Percentiles rank a stretch among this genome's conserved stretches.
Conservation (phyloP, 2,797 vertebrate species). For the Megalops cyprinoides region DNA sequence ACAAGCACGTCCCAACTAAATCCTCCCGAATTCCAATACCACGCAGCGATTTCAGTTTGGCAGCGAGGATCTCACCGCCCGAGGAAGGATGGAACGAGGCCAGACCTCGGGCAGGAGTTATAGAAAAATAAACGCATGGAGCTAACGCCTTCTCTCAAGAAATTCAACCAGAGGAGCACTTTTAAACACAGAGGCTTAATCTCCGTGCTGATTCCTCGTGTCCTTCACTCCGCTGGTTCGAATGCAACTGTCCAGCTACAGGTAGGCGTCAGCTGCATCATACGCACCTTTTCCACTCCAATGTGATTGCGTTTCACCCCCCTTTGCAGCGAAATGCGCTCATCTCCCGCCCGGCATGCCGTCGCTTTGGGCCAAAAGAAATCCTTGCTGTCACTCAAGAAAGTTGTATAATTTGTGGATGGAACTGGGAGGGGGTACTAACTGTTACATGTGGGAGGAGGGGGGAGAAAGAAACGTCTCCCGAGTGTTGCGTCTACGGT, state of each 20-base stretch:
- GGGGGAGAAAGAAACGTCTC: constrained; percentile 54
- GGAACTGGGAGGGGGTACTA: constrained; percentile 23
- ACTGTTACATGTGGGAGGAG: constrained; percentile 41
- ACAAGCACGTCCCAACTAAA: constrained; percentile 44
- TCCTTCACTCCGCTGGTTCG: constrained; percentile 26
- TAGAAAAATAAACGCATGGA: constrained; percentile 33
- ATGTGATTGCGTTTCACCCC: constrained; percentile 53
- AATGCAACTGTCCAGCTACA: constrained; percentile 52
- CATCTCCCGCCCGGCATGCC: constrained; percentile 70
- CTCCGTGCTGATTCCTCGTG: constrained; percentile 13
- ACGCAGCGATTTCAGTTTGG: constrained; percentile 43
- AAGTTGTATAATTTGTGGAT: constrained; percentile 32
- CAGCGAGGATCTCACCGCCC: constrained; percentile 39
- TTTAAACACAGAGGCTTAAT: constrained; percentile 7
- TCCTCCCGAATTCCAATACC: constrained; percentile 50
- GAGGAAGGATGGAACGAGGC: constrained; percentile 45
- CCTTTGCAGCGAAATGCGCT: constrained; percentile 62
- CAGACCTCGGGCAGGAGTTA: constrained; percentile 37
- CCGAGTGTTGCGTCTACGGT: constrained; percentile 64
- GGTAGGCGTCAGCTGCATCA: constrained; percentile 60
- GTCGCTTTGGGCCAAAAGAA: constrained; percentile 71
- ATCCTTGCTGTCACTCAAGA: constrained; percentile 67
- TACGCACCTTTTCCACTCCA: constrained; percentile 32
- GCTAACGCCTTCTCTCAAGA: constrained; percentile 28
- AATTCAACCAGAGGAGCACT: constrained; percentile 10